These are phyloP conservation scores for Pituophis catenifer DNA, from an alignment of 2,113 vertebrate genomes.

Conservation along the genomic window DNA sequence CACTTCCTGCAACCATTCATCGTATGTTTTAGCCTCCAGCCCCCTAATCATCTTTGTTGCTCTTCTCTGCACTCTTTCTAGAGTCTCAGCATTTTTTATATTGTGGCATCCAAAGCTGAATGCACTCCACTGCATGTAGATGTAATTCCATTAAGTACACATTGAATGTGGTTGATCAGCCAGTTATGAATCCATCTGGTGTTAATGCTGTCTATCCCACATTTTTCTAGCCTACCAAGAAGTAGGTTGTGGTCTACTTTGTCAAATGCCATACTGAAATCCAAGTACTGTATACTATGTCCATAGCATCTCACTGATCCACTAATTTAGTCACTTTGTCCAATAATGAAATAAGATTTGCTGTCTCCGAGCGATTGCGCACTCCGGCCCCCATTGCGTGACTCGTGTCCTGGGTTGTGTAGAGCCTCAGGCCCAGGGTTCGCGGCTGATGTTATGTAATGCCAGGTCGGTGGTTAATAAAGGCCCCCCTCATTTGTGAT, in stretches of 20 bases:
- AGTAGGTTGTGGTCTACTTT: neutral
- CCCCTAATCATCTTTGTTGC: neutral
- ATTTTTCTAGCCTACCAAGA: neutral
- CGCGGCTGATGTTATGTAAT: too few relatives aligned
- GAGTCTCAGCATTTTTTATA: neutral
- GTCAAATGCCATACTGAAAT: neutral
- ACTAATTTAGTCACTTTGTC: neutral
- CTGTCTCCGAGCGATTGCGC: too few relatives aligned
- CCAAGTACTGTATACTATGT: neutral
- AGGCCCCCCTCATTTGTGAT: too few relatives aligned
- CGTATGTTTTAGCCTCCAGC: neutral
- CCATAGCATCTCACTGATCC: neutral
- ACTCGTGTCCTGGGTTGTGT: too few relatives aligned
- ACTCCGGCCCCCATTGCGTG: too few relatives aligned
- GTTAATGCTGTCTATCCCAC: neutral
- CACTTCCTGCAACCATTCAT: neutral
- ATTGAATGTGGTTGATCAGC: neutral
- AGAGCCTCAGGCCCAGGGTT: too few relatives aligned
- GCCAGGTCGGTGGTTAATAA: too few relatives aligned
- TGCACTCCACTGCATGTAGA: neutral
- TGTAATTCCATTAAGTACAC: neutral
- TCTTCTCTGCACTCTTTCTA: neutral
- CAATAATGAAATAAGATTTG: neutral
- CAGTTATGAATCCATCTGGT: neutral
- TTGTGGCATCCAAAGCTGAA: neutral